Evolutionary conservation across 2,797 vertebrate genomes (phyloP).

Genomic region (Mormyrus proboscirostris): DNA sequence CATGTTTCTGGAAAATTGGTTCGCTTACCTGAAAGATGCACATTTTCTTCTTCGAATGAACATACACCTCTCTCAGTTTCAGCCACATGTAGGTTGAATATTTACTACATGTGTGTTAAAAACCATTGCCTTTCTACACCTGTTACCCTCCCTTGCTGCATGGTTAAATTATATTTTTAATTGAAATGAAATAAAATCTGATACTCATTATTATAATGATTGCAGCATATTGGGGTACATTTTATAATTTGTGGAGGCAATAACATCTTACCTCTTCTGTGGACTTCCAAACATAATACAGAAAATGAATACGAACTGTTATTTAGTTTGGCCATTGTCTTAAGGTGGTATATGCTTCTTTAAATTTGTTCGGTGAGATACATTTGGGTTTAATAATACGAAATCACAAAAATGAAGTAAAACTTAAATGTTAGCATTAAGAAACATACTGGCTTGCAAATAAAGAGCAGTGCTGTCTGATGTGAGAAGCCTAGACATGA

Average conservation of each 20-base stretch:
- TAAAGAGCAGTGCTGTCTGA: background rate
- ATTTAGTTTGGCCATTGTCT: background rate
- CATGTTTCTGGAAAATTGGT: background rate
- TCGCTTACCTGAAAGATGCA: background rate
- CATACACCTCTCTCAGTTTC: background rate
- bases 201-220: background rate
- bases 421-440: background rate
- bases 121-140: background rate
- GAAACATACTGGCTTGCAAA: background rate
- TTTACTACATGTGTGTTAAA: background rate
- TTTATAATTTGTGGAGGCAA: background rate
- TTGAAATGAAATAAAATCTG: background rate
- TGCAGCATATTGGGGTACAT: background rate
- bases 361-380: background rate
- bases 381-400: background rate
- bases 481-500: background rate
- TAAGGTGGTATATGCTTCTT: background rate
- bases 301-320: background rate
- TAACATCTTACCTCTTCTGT: background rate
- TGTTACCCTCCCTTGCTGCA: background rate
- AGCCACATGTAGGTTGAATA: background rate
- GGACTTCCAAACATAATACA: background rate
- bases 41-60: background rate
- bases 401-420: background rate
- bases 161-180: background rate